phyloP scores from a whole-genome alignment of 2,797 vertebrate species.

The Pantherophis alleghaniensis region DNA sequence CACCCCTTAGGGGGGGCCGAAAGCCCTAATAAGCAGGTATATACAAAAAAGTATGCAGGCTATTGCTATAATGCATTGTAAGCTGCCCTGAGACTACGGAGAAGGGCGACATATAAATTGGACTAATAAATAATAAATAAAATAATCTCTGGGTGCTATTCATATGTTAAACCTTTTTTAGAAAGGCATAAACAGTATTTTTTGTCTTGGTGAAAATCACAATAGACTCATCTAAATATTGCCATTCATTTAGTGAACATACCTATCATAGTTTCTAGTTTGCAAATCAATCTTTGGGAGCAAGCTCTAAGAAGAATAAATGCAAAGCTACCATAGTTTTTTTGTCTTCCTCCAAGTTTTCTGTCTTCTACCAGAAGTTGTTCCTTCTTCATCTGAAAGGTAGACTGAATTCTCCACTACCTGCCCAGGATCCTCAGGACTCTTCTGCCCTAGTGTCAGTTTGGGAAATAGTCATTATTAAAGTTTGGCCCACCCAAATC shows the following conservation, averaged over 20 bases:
- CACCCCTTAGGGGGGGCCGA: no score
- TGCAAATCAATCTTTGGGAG: not conserved
- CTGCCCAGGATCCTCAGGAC: not conserved
- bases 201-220: not conserved
- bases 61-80: no score
- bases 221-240: not conserved
- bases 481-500: not conserved
- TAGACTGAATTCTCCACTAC: not conserved
- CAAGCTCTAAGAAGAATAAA: not conserved
- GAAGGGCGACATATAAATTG: no score
- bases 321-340: not conserved
- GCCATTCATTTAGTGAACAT: not conserved
- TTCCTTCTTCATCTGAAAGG: not conserved
- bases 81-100: no score
- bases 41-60: no score
- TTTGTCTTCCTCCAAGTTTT: not conserved
- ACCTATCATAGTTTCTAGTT: not conserved
- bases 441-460: not conserved
- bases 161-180: not conserved
- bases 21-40: no score
- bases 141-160: slow-evolving; percentile 7
- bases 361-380: not conserved
- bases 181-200: not conserved
- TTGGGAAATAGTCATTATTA: not conserved
- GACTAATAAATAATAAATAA: no score